Evolutionary conservation across 2,888 invertebrate genomes (phyloP).

Genomic region (Trichogramma evanescens): DNA sequence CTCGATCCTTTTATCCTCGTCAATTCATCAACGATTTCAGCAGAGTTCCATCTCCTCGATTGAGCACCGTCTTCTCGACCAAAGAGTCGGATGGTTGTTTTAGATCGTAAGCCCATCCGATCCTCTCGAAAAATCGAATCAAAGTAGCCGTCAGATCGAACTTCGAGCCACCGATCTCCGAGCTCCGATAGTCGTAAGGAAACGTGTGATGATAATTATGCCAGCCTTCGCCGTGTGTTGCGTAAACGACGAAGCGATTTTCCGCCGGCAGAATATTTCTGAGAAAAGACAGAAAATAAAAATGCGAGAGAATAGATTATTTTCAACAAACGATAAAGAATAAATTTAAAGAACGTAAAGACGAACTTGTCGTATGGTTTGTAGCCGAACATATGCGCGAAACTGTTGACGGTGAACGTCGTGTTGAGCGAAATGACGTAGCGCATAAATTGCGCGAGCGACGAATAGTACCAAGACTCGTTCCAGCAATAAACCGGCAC

Average conservation of each 20-base stretch:
- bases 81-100: constrained; percentile 41
- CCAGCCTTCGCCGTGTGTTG: constrained; percentile 49
- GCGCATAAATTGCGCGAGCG: constrained; percentile 57
- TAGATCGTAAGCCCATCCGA: constrained; percentile 51
- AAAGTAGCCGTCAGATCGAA: constrained; percentile 11
- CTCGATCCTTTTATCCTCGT: too few relatives aligned
- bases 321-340: neutral
- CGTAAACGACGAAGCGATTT: constrained; percentile 41
- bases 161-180: constrained; percentile 27
- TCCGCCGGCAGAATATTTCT: constrained; percentile 37
- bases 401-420: constrained; percentile 79
- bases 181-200: constrained; percentile 46
- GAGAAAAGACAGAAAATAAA: neutral
- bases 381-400: constrained; percentile 51
- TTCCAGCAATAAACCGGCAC: constrained; percentile 65
- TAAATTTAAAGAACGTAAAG: neutral
- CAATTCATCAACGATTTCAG: constrained; percentile 21
- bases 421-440: constrained; percentile 60
- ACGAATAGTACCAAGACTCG: constrained; percentile 56
- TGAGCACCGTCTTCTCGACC: constrained; percentile 40
- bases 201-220: constrained; percentile 58
- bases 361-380: constrained; percentile 29
- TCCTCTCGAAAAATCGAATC: constrained; percentile 24
- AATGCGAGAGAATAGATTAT: neutral
- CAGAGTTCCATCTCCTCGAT: constrained; percentile 46